Percentiles rank a stretch among this genome's conserved stretches.
Evolutionary conservation across 2,888 invertebrate species (phyloP).

Genomic region (Phanerotoma sp.): DNA sequence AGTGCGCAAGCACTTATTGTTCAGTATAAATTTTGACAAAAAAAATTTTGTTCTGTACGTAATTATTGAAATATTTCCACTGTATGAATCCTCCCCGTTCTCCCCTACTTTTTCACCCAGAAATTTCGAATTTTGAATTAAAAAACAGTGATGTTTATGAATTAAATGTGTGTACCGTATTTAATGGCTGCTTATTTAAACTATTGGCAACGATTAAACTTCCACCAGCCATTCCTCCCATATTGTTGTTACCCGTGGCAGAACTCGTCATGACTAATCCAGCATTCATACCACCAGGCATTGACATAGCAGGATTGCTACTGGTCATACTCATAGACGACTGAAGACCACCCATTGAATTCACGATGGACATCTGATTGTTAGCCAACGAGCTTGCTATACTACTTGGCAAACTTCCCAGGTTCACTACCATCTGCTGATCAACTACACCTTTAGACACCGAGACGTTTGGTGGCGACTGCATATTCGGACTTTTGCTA

Average conservation of each 20-base stretch:
- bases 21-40: too few relatives aligned
- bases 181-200: constrained; percentile 71
- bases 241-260: constrained; percentile 61
- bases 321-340: constrained; percentile 66
- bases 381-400: constrained; percentile 60
- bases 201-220: constrained; percentile 74
- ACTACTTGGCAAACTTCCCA: constrained; percentile 61
- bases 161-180: too few relatives aligned
- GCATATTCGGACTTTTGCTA: constrained; percentile 81
- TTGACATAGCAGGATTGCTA: constrained; percentile 54
- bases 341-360: constrained; percentile 59
- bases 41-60: too few relatives aligned
- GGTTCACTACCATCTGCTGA: constrained; percentile 63
- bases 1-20: too few relatives aligned
- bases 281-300: constrained; percentile 54
- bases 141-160: too few relatives aligned
- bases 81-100: too few relatives aligned
- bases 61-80: too few relatives aligned
- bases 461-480: constrained; percentile 82
- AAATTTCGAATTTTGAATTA: not conserved
- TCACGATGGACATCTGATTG: constrained; percentile 56
- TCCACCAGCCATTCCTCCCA: constrained; percentile 69
- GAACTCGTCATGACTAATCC: constrained; percentile 83
- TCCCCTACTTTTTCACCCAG: too few relatives aligned
- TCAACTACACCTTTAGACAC: constrained; percentile 69